Percentiles rank a stretch among this genome's conserved stretches.
phyloP scores from a whole-genome alignment of 1,140 invertebrate genomes.

The Rhizoglyphus robini region DNA sequence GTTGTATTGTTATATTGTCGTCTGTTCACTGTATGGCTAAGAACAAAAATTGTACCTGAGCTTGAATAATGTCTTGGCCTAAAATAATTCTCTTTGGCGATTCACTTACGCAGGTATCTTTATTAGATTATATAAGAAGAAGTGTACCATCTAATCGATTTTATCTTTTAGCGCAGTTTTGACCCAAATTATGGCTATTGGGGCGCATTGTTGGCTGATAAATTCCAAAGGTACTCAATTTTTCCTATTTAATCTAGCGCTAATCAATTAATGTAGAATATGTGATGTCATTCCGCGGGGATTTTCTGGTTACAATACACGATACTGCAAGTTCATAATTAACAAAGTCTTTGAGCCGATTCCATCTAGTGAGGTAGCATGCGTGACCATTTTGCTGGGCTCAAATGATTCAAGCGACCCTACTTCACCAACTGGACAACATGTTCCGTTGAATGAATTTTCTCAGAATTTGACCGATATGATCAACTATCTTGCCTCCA shows the following conservation, averaged over 20 bases:
- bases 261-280: too few relatives aligned
- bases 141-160: too few relatives aligned
- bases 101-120: too few relatives aligned
- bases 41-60: too few relatives aligned
- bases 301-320: slow-evolving; percentile 36
- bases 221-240: slow-evolving; percentile 23
- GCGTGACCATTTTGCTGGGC: slow-evolving; percentile 34
- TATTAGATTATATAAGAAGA: too few relatives aligned
- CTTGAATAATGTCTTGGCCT: slow-evolving; percentile 15
- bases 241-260: neutral
- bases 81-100: slow-evolving; percentile 26
- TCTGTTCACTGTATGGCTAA: too few relatives aligned
- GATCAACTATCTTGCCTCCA: slow-evolving; percentile 29
- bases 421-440: slow-evolving; percentile 29
- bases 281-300: slow-evolving; percentile 36
- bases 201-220: slow-evolving; percentile 23
- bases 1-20: too few relatives aligned
- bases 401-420: slow-evolving; percentile 34
- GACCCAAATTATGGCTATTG: slow-evolving; percentile 22
- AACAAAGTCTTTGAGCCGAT: slow-evolving; percentile 30
- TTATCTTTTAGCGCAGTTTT: slow-evolving; percentile 18
- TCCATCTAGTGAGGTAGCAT: slow-evolving; percentile 28
- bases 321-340: slow-evolving; percentile 32
- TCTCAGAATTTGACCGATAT: slow-evolving; percentile 31
- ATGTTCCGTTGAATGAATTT: slow-evolving; percentile 35